Evolutionary conservation across 92 coral and sea anemone genomes (phyloP), one percentile per base, ranked within the genome.

Genomic region (Zoanthus sociatus): DNA sequence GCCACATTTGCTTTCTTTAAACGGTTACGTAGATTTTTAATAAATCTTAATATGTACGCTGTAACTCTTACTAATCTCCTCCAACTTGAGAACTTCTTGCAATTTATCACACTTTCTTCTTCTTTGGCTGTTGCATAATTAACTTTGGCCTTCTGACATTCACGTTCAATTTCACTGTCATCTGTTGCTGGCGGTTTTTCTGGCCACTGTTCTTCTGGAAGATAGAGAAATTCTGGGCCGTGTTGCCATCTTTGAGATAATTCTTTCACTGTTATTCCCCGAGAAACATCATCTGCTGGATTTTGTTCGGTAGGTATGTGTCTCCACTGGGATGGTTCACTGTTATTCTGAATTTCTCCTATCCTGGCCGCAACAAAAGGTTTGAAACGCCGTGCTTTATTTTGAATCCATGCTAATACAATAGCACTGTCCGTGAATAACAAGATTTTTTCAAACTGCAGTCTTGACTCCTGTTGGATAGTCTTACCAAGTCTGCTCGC

Each of bases 31-130:
- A 89, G 58, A 12, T 76, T 89, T 50, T 32, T 6, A 47, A 81
- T 51, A n/a, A 89, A 60, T 56, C 90, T 82, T 32, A 79, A 63
- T 45, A 53, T 47, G 69, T 73, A 83, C 16, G 93, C 92, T 2
- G 92, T 89, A 2, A 82, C 86, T 86, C 94, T 75, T 56, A 92
- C 37, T 2, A 92, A 90, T 16, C 67, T 87, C 83, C 95, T 87
- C 89, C 93, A 93, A 81, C 76, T 90, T 14, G 93, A 90, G 63
- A 90, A 84, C 79, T 74, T 91, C 86, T 61, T 68, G 20, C 79
- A 82, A 63, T 83, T 45, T 46, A 93, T 84, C 17, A 84, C 81
- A 20, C 83, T 45, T 53, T 16, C 44, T 21, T 82, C 84, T 46
- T 73, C 21, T 33, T 76, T 71, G 18, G 71, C 16, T 53, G 50